Evolutionary conservation across 2,888 invertebrate genomes (phyloP).

Genomic region (Morpho achilles): DNA sequence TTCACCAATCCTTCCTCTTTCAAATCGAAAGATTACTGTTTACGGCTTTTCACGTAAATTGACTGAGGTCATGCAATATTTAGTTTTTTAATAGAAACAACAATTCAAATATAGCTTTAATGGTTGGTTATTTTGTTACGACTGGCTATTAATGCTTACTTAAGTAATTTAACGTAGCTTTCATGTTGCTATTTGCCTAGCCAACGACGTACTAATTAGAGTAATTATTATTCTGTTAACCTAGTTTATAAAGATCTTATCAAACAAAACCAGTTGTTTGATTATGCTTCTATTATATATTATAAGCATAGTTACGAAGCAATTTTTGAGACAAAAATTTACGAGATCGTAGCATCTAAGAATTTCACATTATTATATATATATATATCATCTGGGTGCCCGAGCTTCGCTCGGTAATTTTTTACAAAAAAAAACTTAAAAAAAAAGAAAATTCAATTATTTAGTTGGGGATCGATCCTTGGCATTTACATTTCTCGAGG

Average conservation of each 20-base stretch:
- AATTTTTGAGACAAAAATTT: too few species aligned
- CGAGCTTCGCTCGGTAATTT: too few species aligned
- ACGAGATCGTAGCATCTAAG: too few species aligned
- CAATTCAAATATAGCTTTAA: constrained; percentile 69
- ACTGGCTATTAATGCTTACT: constrained; percentile 54
- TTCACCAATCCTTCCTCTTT: constrained; percentile 34
- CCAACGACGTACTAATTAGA: constrained; percentile 19
- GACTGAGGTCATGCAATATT: constrained; percentile 63
- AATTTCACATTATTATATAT: too few species aligned
- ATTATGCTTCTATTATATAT: too few species aligned
- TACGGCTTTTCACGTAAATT: constrained; percentile 51
- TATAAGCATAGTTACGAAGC: too few species aligned
- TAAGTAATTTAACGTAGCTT: constrained; percentile 29
- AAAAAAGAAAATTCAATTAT: too few species aligned
- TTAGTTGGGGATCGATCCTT: too few species aligned
- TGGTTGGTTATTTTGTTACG: constrained; percentile 64
- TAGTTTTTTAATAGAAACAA: constrained; percentile 63
- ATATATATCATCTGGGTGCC: too few species aligned
- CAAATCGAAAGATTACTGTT: constrained; percentile 44
- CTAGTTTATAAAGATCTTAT: constrained; percentile 22
- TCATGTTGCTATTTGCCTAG: constrained; percentile 21
- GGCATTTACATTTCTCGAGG: too few species aligned
- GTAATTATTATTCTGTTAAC: constrained; percentile 20
- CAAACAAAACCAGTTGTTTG: constrained; percentile 1
- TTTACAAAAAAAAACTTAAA: too few species aligned